Evolutionary conservation across 92 coral and sea anemone species (phyloP), one percentile per base, ranked within the genome.

Genomic region (Nematostella vectensis): DNA sequence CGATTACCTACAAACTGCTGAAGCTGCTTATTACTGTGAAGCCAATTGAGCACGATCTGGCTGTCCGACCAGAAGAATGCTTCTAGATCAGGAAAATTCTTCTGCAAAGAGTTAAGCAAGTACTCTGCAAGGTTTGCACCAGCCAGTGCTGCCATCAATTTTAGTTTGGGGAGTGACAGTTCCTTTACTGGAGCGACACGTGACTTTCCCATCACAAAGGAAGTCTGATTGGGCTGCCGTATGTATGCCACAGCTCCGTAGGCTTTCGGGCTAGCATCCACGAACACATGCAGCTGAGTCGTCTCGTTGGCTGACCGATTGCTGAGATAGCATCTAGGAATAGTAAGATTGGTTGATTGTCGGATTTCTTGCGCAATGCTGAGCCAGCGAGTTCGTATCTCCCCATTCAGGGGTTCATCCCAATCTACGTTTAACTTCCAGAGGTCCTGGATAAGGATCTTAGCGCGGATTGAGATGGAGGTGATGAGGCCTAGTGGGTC

Each of bases 171-270:
- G 18, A 59, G 65, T 23, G 65, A 38, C 27, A 59, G 60, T 43
- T 59, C 2, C 56, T 59, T 57, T 8, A 57, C 49, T 15, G 48
- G 22, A 3, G 55, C 62, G 25, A 70, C 77, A 12, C 70, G 62
- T 24, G 77, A 49, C 49, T 50, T 75, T 1, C 75, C 33, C 70
- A 60, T 75, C 48, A 75, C 76, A 3, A 68, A 27, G 17, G 65
- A 59, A n/a, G 63, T 37, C 19, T 68, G 77, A 27, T 69, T 48
- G 12, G 55, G 71, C 20, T 50, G 55, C 12, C 69, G 25, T 37
- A 75, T 18, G 28, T 67, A 67, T 40, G 76, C 69, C 25, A 69
- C 71, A 27, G 83, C 83, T 45, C 77, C 77, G 62, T 76, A 69
- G 17, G 77, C 76, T 30, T 73, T 73, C 4, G 67, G 55, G 54